Evolutionary conservation across 2,113 vertebrate genomes (phyloP).

Genomic region (Zosterops borbonicus): DNA sequence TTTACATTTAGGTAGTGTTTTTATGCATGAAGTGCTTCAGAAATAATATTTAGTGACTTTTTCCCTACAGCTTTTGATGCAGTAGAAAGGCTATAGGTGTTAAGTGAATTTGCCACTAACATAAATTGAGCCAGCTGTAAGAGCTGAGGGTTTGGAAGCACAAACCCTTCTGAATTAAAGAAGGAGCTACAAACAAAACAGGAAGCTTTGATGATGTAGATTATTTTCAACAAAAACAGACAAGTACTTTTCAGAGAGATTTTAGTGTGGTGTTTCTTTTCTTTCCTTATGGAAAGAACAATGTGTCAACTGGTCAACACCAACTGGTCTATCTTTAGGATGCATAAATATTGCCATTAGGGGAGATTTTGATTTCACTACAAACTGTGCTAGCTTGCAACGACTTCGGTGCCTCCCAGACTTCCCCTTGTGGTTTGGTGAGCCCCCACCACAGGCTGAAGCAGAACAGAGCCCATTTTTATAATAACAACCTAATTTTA

Average conservation of each 20-base stretch:
- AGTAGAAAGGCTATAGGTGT: background rate
- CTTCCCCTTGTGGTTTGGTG: background rate
- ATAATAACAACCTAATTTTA: background rate
- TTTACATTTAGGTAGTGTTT: background rate
- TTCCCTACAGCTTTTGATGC: background rate
- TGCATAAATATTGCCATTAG: background rate
- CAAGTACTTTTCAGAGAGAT: background rate
- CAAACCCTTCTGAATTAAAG: background rate
- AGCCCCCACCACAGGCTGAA: rapidly evolving
- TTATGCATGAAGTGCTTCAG: background rate
- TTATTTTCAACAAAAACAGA: background rate
- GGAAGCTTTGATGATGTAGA: background rate
- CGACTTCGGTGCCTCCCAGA: background rate
- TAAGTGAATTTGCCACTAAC: background rate
- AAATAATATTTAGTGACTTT: background rate
- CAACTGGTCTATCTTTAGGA: background rate
- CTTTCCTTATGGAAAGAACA: background rate
- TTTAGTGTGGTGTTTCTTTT: background rate
- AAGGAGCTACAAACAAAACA: background rate
- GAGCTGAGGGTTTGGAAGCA: background rate
- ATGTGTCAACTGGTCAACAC: background rate
- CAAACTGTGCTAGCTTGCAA: background rate
- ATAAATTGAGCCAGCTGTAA: background rate
- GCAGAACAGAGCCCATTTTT: background rate
- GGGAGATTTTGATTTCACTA: background rate